Evolutionary conservation across 2,113 vertebrate species (phyloP).

Genomic region (Hemichromis elongatus): DNA sequence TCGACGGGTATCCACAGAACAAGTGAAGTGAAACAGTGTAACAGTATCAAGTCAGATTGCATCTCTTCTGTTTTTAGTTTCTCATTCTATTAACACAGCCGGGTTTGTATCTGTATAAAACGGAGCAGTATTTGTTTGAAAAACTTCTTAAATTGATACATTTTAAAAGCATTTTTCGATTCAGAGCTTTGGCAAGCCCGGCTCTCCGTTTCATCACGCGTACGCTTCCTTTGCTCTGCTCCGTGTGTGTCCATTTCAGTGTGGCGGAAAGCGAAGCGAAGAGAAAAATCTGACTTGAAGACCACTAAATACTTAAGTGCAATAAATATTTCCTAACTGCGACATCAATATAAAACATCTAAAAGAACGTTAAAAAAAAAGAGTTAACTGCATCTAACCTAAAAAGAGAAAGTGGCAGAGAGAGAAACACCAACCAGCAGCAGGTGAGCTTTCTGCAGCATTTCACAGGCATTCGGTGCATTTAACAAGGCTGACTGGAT

Average conservation of each 20-base stretch:
- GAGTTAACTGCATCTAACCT: neutral
- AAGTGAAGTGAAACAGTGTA: neutral
- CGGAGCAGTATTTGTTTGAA: neutral
- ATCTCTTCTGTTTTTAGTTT: neutral
- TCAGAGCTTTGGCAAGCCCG: neutral
- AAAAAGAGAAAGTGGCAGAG: neutral
- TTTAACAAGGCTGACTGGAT: neutral
- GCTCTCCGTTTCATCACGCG: neutral
- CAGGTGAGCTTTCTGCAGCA: neutral
- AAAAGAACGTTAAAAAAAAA: neutral
- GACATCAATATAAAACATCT: neutral
- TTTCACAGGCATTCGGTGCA: neutral
- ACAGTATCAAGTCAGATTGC: neutral
- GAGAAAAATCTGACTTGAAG: neutral
- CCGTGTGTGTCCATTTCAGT: rapidly evolving
- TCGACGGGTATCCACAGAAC: neutral
- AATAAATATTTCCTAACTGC: neutral
- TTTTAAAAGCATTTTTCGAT: neutral
- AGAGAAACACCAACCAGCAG: neutral
- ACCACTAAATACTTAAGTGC: neutral
- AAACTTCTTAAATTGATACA: neutral
- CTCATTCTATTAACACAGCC: neutral
- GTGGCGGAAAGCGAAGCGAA: neutral
- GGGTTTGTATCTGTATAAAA: neutral
- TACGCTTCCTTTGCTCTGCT: neutral